Conservation (phyloP, 2,797 vertebrate species). For the Coregonus sp. region DNA sequence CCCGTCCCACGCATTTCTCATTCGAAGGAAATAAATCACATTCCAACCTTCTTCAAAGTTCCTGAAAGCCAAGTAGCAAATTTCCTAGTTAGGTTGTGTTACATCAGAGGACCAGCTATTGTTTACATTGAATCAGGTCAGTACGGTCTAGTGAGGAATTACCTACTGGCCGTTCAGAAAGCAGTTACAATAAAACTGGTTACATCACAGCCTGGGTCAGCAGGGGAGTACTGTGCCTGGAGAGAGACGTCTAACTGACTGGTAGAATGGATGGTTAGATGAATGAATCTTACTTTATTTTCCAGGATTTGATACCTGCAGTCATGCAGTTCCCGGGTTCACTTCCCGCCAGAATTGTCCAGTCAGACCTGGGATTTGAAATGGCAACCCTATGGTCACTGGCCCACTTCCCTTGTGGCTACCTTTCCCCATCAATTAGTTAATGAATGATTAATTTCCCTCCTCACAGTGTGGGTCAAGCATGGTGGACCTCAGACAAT, state of each 20-base stretch:
- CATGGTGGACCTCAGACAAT: neutral
- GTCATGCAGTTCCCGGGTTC: neutral
- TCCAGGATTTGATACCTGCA: neutral
- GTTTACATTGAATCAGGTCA: conserved; percentile 28
- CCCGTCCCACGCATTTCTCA: neutral
- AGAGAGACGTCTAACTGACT: conserved; percentile 2
- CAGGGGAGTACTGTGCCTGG: conserved; percentile 1
- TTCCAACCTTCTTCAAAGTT: neutral
- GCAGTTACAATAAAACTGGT: too few species aligned
- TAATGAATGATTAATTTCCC: neutral
- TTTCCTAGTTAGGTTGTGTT: conserved; percentile 1
- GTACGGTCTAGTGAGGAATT: conserved; percentile 29
- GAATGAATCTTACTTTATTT: neutral
- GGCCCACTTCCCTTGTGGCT: neutral
- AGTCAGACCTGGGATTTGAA: neutral
- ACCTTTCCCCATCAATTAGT: neutral
- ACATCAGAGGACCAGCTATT: conserved; percentile 7
- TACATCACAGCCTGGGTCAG: conserved; percentile 28
- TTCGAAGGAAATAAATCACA: neutral
- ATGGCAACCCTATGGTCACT: neutral
- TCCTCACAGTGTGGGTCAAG: neutral
- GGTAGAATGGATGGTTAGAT: neutral
- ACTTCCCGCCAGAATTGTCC: too few species aligned
- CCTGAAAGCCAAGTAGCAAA: neutral
- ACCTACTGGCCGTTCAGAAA: conserved; percentile 14